Conservation (phyloP, 2,888 invertebrate species). For the Catonia carolina region DNA sequence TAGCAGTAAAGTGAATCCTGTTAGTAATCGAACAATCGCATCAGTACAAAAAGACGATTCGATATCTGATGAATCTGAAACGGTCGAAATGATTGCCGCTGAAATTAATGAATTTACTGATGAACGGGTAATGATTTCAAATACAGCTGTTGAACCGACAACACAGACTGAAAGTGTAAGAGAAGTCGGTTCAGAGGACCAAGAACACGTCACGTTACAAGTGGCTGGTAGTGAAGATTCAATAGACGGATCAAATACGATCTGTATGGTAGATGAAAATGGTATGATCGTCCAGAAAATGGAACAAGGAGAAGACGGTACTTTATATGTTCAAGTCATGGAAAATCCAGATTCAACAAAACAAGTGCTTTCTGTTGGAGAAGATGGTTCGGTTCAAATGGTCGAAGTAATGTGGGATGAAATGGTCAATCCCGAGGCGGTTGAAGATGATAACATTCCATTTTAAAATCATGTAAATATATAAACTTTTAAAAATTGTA, state of each 20-base stretch:
- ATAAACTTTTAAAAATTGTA: too few relatives aligned
- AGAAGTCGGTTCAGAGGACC: constrained; percentile 22
- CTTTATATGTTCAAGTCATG: constrained; percentile 32
- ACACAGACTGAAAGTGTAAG: constrained; percentile 17
- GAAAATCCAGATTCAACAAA: constrained; percentile 34
- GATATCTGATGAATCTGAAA: constrained; percentile 26
- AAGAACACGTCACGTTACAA: constrained; percentile 25
- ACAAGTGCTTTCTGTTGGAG: constrained; percentile 40
- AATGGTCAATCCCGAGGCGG: constrained; percentile 28
- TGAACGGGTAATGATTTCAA: background rate
- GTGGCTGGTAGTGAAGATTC: background rate
- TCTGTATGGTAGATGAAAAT: constrained; percentile 34
- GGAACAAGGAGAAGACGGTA: constrained; percentile 33
- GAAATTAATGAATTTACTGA: constrained; percentile 29
- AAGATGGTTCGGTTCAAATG: constrained; percentile 42
- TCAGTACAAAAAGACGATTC: constrained; percentile 4
- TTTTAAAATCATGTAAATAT: constrained; percentile 5
- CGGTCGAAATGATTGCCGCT: constrained; percentile 34
- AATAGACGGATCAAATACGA: constrained; percentile 20
- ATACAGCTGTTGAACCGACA: background rate
- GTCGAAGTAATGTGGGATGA: constrained; percentile 38
- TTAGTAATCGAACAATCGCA: background rate
- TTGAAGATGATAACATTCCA: constrained; percentile 27
- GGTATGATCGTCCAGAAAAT: constrained; percentile 33
- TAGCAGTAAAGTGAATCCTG: too few relatives aligned